phyloP scores from a whole-genome alignment of 2,888 invertebrate species.

The Pycnomerus fuliginosus region DNA sequence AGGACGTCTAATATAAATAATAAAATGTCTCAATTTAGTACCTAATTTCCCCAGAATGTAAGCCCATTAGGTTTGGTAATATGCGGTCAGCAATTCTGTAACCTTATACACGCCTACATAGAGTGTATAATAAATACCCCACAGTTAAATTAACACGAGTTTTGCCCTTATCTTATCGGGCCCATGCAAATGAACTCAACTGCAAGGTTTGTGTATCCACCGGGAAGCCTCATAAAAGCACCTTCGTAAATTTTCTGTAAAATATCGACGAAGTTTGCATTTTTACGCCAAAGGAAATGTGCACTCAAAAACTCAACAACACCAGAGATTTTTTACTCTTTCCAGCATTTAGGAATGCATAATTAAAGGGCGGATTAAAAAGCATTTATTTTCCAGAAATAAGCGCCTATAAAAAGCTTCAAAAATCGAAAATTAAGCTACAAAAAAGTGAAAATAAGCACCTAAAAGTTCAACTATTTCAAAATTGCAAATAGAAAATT shows the following conservation, averaged over 20 bases:
- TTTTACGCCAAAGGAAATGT: conserved; percentile 5
- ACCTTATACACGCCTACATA: conserved; percentile 13
- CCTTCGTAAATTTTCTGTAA: conserved; percentile 15
- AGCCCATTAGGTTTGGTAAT: conserved; percentile 16
- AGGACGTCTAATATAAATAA: too few relatives aligned
- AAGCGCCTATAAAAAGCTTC: too few relatives aligned
- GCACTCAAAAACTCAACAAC: conserved; percentile 13
- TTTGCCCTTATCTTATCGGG: conserved; percentile 27
- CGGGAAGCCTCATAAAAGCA: conserved; percentile 22
- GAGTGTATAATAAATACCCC: conserved; percentile 22
- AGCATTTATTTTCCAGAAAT: too few relatives aligned
- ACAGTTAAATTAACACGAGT: conserved; percentile 30
- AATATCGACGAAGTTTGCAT: conserved; percentile 18
- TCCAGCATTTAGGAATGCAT: too few relatives aligned
- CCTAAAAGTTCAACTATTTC: too few relatives aligned
- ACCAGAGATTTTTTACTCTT: too few relatives aligned
- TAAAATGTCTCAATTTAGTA: conserved; percentile 12
- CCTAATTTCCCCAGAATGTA: conserved; percentile 18
- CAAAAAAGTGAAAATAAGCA: too few relatives aligned
- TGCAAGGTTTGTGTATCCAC: conserved; percentile 19
- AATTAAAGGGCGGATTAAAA: too few relatives aligned
- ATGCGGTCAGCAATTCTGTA: conserved; percentile 14
- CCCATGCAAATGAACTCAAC: conserved; percentile 24
- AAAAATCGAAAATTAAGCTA: too few relatives aligned
- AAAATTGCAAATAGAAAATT: too few relatives aligned